These are phyloP conservation scores for Temnothorax ravouxi DNA, from an alignment of 2,888 invertebrate genomes.

Conservation along the genomic window DNA sequence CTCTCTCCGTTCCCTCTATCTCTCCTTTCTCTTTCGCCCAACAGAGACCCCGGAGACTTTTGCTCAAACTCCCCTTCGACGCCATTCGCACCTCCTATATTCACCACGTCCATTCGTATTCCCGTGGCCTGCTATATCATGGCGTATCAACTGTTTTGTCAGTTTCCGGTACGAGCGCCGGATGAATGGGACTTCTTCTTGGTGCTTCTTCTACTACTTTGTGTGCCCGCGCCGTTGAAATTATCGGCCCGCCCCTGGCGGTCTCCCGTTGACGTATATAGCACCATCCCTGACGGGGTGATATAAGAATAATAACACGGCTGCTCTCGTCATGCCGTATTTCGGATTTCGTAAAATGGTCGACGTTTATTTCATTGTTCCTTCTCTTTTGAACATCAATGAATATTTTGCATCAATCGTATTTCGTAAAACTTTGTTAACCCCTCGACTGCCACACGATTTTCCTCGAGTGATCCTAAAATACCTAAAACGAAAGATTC, in stretches of 20 bases:
- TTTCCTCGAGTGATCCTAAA: too few species aligned
- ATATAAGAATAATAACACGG: slow-evolving; percentile 73
- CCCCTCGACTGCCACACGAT: too few species aligned
- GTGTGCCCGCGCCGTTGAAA: slow-evolving; percentile 69
- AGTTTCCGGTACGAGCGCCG: slow-evolving; percentile 78
- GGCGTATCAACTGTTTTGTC: slow-evolving; percentile 85
- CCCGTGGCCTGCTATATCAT: slow-evolving; percentile 79
- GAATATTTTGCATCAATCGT: slow-evolving; percentile 16
- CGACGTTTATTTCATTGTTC: slow-evolving; percentile 21
- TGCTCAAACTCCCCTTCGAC: slow-evolving; percentile 66
- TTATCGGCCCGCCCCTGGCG: slow-evolving; percentile 64
- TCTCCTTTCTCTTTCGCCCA: slow-evolving; percentile 42
- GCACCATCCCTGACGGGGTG: slow-evolving; percentile 38
- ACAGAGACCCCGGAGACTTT: slow-evolving; percentile 65
- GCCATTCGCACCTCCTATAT: slow-evolving; percentile 72
- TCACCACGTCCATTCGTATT: slow-evolving; percentile 81
- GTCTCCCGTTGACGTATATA: slow-evolving; percentile 41
- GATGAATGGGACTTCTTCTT: slow-evolving; percentile 84
- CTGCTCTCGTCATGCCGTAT: slow-evolving; percentile 32
- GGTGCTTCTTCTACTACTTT: slow-evolving; percentile 66
- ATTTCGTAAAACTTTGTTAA: not conserved
- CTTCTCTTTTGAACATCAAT: not conserved
- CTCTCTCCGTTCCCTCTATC: slow-evolving; percentile 50
- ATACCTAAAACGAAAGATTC: too few species aligned
- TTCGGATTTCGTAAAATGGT: slow-evolving; percentile 16